Conservation (phyloP, 30 jellyfish, hydroid and myxozoan species). For the Nemopilema nomurai region DNA sequence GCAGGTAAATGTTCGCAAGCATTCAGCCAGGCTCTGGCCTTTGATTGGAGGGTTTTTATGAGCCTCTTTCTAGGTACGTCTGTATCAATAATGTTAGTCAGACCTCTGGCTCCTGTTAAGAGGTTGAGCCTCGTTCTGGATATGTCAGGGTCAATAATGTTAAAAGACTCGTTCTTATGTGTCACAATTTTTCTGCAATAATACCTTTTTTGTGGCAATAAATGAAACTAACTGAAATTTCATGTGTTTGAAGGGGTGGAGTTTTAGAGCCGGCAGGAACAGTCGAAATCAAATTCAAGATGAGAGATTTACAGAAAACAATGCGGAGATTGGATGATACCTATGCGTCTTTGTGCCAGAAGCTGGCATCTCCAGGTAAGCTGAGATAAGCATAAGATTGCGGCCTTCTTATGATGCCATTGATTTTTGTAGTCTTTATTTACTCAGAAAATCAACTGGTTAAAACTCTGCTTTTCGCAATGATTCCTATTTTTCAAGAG, state of each 20-base stretch:
- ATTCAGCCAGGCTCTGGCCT: not conserved
- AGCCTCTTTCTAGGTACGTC: too few relatives aligned
- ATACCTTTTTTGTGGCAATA: too few relatives aligned
- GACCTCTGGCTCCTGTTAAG: too few relatives aligned
- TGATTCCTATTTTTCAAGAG: too few relatives aligned
- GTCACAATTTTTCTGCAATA: too few relatives aligned
- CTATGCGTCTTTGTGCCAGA: conserved; percentile 62
- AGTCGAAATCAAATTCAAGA: conserved; percentile 79
- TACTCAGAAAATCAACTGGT: not conserved
- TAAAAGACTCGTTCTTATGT: too few relatives aligned
- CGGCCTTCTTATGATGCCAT: not conserved
- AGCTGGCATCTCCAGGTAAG: conserved; percentile 86
- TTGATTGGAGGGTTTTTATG: too few relatives aligned
- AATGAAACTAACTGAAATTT: not conserved
- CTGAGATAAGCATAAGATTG: not conserved
- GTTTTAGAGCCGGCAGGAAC: conserved; percentile 99
- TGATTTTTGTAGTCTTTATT: not conserved
- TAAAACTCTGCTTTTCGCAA: too few relatives aligned
- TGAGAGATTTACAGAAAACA: conserved; percentile 82
- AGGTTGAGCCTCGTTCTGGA: too few relatives aligned
- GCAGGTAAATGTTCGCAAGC: conserved; percentile 51
- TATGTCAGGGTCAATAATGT: too few relatives aligned
- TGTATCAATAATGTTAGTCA: too few relatives aligned
- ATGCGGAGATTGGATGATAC: conserved; percentile 91
- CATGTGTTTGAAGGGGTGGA: conserved; percentile 80